Percentiles rank a stretch among this genome's conserved stretches.
Conservation (phyloP, 2,888 invertebrate genomes). For the Polyploca ridens region DNA sequence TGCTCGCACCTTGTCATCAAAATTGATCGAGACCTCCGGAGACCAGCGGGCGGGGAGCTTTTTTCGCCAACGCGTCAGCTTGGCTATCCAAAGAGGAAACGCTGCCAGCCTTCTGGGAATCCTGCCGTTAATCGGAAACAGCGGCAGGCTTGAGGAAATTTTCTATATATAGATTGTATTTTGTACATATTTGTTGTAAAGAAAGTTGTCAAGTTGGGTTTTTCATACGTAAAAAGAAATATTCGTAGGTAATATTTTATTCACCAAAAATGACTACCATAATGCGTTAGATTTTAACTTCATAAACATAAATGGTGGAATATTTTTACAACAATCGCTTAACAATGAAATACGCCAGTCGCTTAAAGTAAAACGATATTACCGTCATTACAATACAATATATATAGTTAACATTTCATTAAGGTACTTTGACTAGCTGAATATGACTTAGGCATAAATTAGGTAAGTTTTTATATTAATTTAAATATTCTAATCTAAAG, state of each 20-base stretch:
- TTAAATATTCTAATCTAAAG: slow-evolving; percentile 38
- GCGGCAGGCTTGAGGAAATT: too few species aligned
- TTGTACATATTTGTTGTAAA: too few species aligned
- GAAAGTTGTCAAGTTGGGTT: too few species aligned
- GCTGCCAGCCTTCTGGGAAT: too few species aligned
- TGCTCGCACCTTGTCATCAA: too few species aligned
- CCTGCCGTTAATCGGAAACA: too few species aligned
- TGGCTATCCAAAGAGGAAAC: too few species aligned
- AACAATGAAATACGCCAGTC: background rate
- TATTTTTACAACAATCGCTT: background rate
- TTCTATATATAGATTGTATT: too few species aligned
- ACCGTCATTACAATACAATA: background rate
- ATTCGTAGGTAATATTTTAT: background rate
- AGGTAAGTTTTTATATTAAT: background rate
- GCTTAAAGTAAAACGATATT: slow-evolving; percentile 1
- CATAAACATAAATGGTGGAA: background rate
- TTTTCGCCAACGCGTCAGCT: too few species aligned
- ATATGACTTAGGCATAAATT: background rate
- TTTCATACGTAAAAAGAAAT: background rate
- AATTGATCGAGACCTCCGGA: too few species aligned
- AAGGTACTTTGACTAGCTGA: background rate
- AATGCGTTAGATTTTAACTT: background rate
- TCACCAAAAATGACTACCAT: background rate
- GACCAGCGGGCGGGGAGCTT: too few species aligned
- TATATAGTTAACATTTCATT: background rate